Base-by-base conservation (phyloP, 2,797 vertebrate species). In the Poeciliopsis presidionis region DNA sequence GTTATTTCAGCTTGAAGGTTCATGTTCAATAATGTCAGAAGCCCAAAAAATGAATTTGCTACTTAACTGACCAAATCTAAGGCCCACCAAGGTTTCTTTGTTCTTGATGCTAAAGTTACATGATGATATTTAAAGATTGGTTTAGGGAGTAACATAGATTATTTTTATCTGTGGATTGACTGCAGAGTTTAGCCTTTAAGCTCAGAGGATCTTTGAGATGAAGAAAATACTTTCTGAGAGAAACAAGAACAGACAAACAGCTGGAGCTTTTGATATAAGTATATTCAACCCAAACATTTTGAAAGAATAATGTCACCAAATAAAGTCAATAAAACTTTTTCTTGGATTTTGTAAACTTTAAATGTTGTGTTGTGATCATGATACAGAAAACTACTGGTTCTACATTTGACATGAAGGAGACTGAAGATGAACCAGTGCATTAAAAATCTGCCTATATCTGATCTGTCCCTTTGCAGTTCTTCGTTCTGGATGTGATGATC, bases 401-500 rank as follows among this genome's bases (percentile, higher is more conserved):
- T 41, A 13, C 36, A 43, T 43, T 25, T 69, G 39, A 69, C 43
- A 13, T 28, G 25, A 69, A n/a, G 39, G 12, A 45, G 6, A 16
- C 7, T 18, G 8, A 5, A 73, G 20, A 79, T 20, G n/a, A 51
- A 7, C 13, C 1, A 33, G 14, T 20, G 28, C 28, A 39, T 25
- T 71, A 6, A 47, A 74, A 72, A 73, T 80, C 46, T 47, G 5
- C 11, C 33, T 76, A 14, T 88, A 28, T 81, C 22, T 12, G 20
- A 70, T 78, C 57, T 77, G 67, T 89, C 94, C 93, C 82, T 81
- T 55, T 84, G 28, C 94, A 99, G 98, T 99, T 99, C 94, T 99
- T 99, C 94, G 98, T 99, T 92, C 93, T 99, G 92, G 98, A 99
- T 81, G 97, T 99, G 92, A 96, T 98, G 86, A 97, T 99, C 94